Base-by-base conservation (phyloP, 1,140 invertebrate species). In the Rhagoletis zephyria region DNA sequence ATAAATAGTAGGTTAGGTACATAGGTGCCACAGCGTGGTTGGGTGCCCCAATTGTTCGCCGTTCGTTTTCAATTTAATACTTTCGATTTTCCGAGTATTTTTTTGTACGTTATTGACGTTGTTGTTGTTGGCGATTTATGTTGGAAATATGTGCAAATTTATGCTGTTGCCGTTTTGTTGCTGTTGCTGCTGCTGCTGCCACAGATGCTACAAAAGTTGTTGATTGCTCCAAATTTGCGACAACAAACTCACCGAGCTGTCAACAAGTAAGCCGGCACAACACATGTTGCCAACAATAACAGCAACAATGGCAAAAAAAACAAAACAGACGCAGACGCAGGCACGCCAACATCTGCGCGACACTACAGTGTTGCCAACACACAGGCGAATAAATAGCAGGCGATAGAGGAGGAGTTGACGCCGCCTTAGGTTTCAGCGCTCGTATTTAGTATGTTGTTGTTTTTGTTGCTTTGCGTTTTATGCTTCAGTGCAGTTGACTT, bases 401-500 rank as follows among this genome's bases (percentile, higher is more conserved):
- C 60, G 40, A 81, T 77, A 77, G 14, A 63, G 30, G 30, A 30
- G 30, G 30, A 5, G 5, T 85, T 16, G 16, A 10, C 42, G 85
- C 1, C 60, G 85, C 85, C n/a, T 85, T 85, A 56, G 30, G 12
- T 60, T 45, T 40, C 14, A 3, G 19, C 10, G 19, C 63, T 16
- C 60, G 63, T 40, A 16, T 14, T 56, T 16, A 42, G 40, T 2
- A n/a, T 40, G 59, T 85, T 85, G 16, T 10, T 40, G n/a, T 63
- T 40, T 19, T 42, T 40, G 19, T 45, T 61, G 56, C n/a, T 85
- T 42, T 60, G 30, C 10, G 67, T 14, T 74, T n/a, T 42, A 42
- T 40, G 30, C 42, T 40, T 74, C 9, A 42, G 1, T 40, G 85
- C 90, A 91, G 90, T 91, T 91, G 91, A 64, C 88, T 89, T 91